Conservation (phyloP, 2,797 vertebrate species). For the Rhabdophis nuchalis region DNA sequence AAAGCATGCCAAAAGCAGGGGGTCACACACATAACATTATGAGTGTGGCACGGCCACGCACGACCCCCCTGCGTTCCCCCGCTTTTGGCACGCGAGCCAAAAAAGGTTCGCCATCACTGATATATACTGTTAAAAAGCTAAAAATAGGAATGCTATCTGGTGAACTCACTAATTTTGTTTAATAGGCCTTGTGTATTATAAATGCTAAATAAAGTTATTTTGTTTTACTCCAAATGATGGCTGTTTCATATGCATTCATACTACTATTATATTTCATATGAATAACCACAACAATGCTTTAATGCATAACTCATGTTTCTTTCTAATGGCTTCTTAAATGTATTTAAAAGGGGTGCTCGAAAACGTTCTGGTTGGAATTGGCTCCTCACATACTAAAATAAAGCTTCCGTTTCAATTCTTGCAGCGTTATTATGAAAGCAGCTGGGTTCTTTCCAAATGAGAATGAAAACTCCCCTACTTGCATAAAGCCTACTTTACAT, state of each 20-base stretch:
- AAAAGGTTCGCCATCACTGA: too few relatives aligned
- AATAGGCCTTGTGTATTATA: not conserved
- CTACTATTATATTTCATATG: not conserved
- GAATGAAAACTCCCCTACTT: conserved; percentile 26
- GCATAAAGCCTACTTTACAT: conserved; percentile 1
- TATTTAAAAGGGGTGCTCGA: not conserved
- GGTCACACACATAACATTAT: too few relatives aligned
- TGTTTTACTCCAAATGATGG: not conserved
- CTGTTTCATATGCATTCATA: not conserved
- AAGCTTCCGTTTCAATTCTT: conserved; percentile 32
- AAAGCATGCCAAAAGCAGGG: too few relatives aligned
- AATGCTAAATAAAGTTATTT: not conserved
- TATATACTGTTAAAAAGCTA: not conserved
- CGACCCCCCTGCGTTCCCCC: too few relatives aligned
- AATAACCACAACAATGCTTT: not conserved
- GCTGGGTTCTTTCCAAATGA: not conserved
- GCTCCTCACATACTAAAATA: not conserved
- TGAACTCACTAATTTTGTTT: not conserved
- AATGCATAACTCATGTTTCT: not conserved
- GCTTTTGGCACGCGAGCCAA: too few relatives aligned
- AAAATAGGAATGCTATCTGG: not conserved
- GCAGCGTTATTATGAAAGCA: not conserved
- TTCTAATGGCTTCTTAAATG: not conserved
- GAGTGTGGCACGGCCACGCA: too few relatives aligned
- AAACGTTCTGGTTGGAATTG: not conserved